Evolutionary conservation across 2,888 invertebrate genomes (phyloP).

Genomic region (Cynaeus angustus): DNA sequence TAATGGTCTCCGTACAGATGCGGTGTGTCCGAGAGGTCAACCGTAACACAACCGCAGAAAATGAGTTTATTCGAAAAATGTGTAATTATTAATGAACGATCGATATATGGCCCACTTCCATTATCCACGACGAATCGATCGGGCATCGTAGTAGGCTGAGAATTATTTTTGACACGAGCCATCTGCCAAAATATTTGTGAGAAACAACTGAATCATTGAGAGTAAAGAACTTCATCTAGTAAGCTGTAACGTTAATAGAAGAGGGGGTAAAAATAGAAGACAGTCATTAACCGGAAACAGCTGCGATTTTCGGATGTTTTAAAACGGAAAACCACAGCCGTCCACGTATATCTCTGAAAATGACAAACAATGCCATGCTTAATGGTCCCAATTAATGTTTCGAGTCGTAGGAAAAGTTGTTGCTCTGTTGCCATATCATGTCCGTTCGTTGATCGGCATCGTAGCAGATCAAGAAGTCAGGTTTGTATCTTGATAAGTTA

Average conservation of each 20-base stretch:
- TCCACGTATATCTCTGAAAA: neutral
- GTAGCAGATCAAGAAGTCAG: conserved; percentile 8
- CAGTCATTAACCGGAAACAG: conserved; percentile 35
- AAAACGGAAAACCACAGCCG: neutral
- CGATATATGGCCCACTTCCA: conserved; percentile 35
- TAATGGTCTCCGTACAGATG: conserved; percentile 56
- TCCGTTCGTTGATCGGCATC: conserved; percentile 14
- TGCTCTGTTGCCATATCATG: conserved; percentile 24
- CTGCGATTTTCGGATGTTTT: conserved; percentile 32
- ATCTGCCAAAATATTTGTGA: conserved; percentile 1
- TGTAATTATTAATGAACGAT: conserved; percentile 28
- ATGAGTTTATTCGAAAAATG: conserved; percentile 18
- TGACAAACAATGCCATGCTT: conserved; percentile 17
- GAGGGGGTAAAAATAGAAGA: conserved; percentile 3
- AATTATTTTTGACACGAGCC: conserved; percentile 9
- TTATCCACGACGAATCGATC: conserved; percentile 1
- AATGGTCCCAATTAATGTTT: conserved; percentile 10
- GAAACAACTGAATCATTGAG: neutral
- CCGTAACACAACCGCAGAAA: conserved; percentile 48
- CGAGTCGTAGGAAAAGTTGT: conserved; percentile 25
- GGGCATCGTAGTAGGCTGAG: neutral
- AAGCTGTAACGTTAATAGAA: neutral
- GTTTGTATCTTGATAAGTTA: neutral
- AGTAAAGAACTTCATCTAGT: neutral
- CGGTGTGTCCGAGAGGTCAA: conserved; percentile 53